A percentile compares a stretch with the other conserved stretches of the same genome.
Conservation (phyloP, 2,888 invertebrate species). For the Ceratothoa steindachneri region DNA sequence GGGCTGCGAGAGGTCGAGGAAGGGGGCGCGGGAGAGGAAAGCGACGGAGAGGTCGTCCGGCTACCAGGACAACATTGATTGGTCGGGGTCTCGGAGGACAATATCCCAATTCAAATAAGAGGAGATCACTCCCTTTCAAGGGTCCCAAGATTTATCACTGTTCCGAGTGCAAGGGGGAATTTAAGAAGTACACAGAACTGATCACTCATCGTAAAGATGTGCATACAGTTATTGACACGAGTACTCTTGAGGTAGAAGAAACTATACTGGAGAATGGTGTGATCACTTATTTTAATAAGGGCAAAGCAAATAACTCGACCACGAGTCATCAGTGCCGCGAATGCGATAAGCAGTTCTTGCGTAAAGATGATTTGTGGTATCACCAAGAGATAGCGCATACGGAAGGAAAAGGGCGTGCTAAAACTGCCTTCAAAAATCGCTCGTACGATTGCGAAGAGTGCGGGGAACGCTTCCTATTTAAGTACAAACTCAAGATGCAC, state of each 20-base stretch:
- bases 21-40: conserved; percentile 31
- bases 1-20: conserved; percentile 36
- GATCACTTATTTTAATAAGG: conserved; percentile 47
- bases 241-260: conserved; percentile 41
- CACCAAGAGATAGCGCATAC: conserved; percentile 44
- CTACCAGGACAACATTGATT: conserved; percentile 36
- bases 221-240: conserved; percentile 44
- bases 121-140: conserved; percentile 24
- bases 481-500: conserved; percentile 46
- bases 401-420: conserved; percentile 42
- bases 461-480: conserved; percentile 44
- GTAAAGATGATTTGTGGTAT: conserved; percentile 46
- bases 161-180: conserved; percentile 39
- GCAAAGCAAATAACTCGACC: conserved; percentile 43
- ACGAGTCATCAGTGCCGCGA: conserved; percentile 44
- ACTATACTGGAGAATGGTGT: conserved; percentile 44
- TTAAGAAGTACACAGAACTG: conserved; percentile 44
- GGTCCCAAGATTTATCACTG: conserved; percentile 45
- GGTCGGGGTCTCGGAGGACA: conserved; percentile 40
- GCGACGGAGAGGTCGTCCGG: conserved; percentile 27
- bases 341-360: conserved; percentile 43
- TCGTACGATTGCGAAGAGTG: conserved; percentile 47
- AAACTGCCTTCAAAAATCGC: conserved; percentile 44
- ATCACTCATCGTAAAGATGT: conserved; percentile 40
- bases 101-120: conserved; percentile 34